A percentile compares a stretch with the other conserved stretches of the same genome.
Evolutionary conservation across 1,140 invertebrate genomes (phyloP).

Genomic region (Hyles euphorbiae): DNA sequence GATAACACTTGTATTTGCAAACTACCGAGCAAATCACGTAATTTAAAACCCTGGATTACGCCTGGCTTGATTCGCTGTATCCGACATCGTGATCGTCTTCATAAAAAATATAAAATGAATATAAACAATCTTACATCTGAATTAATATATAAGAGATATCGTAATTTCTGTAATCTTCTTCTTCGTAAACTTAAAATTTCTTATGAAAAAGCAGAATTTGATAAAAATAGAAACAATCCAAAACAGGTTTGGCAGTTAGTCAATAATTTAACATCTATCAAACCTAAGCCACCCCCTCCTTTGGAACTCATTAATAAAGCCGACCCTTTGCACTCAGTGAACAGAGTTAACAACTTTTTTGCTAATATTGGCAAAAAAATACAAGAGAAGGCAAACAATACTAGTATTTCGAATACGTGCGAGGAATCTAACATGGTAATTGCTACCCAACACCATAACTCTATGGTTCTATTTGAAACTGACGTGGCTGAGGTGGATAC

Average conservation of each 20-base stretch:
- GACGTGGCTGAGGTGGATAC: too few species aligned
- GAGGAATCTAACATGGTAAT: too few species aligned
- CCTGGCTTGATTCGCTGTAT: not conserved
- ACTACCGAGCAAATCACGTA: not conserved
- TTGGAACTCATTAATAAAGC: too few species aligned
- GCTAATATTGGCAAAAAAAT: too few species aligned
- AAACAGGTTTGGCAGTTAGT: conserved; percentile 1
- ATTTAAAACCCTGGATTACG: conserved; percentile 4
- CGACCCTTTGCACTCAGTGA: too few species aligned
- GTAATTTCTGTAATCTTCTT: conserved; percentile 1
- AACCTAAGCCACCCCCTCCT: not conserved
- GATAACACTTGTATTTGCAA: not conserved
- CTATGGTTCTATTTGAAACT: too few species aligned
- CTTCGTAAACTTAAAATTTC: conserved; percentile 1
- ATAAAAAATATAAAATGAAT: not conserved
- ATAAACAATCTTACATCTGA: not conserved
- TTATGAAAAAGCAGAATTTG: conserved; percentile 1
- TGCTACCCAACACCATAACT: too few species aligned
- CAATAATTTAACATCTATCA: not conserved
- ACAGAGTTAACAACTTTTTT: too few species aligned
- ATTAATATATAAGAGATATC: not conserved
- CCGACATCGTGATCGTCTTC: not conserved
- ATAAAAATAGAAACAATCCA: not conserved
- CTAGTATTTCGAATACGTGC: too few species aligned
- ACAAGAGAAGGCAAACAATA: too few species aligned